Base-by-base conservation (phyloP, 30 jellyfish, hydroid and myxozoan genomes). In the Turritopsis dohrnii region DNA sequence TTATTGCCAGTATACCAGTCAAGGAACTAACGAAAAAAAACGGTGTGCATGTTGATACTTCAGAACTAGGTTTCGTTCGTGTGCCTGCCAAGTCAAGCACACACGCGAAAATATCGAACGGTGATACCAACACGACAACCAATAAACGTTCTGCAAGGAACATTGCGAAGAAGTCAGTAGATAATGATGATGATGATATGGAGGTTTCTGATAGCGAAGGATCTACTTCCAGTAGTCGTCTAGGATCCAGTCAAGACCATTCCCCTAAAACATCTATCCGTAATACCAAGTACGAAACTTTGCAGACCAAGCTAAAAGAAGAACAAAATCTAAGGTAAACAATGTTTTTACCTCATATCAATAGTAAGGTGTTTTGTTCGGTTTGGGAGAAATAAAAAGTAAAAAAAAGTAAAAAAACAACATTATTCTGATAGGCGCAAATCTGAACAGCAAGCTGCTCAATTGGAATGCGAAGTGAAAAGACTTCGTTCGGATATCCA, bases 401-500 rank as follows among this genome's bases (percentile, higher is more conserved):
- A n/a, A n/a, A n/a, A n/a, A n/a, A n/a, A n/a, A n/a, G n/a, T n/a
- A n/a, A n/a, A n/a, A n/a, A n/a, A n/a, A n/a, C n/a, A n/a, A n/a
- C n/a, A n/a, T n/a, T n/a, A n/a, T n/a, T n/a, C n/a, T n/a, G n/a
- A 81, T 74, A 94, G 99, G 41, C 99, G 99, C 1, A 84, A 95
- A 54, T 30, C 90, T 30, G 99, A 94, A 53, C 89, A 89, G 24
- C 99, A 94, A 71, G 79, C 85, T 16, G 73, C 81, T 73, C 99
- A 94, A 54, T 18, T 83, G 83, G 99, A 94, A 82, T 79, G 96
- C 18, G 99, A 94, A 72, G 26, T 90, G 88, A 94, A 90, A 79
- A 80, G 96, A 71, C 71, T 85, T 27, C 90, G 96, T 29, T 74
- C 73, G 54, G 99, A 94, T 26, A 77, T 94, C 25, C 95, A 84